Conservation (phyloP, 2,888 invertebrate species). For the Odontomyia ornata region DNA sequence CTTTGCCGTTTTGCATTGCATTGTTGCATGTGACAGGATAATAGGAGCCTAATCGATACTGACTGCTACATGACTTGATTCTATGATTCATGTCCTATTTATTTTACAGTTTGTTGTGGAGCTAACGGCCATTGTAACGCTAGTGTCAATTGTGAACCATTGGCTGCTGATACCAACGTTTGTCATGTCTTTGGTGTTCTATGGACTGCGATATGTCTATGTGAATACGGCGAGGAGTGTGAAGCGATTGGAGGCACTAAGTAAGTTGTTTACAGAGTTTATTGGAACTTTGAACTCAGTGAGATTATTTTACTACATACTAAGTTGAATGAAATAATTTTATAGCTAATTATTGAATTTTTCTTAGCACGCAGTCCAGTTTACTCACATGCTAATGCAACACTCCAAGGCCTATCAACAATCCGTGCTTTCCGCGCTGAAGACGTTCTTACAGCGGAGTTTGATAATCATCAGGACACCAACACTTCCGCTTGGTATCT, state of each 20-base stretch:
- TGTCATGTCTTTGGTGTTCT: slow-evolving; percentile 73
- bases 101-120: slow-evolving; percentile 73
- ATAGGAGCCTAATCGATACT: not conserved
- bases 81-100: slow-evolving; percentile 22
- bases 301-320: too few species aligned
- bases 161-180: slow-evolving; percentile 74
- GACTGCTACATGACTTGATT: not conserved
- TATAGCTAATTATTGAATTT: too few species aligned
- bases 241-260: slow-evolving; percentile 77
- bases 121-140: slow-evolving; percentile 76
- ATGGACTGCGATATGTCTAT: slow-evolving; percentile 75
- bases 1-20: too few species aligned
- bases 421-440: slow-evolving; percentile 75
- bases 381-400: slow-evolving; percentile 76
- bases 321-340: too few species aligned
- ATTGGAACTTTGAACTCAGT: too few species aligned
- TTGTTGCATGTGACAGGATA: not conserved
- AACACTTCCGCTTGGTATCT: slow-evolving; percentile 79
- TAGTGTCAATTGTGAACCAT: slow-evolving; percentile 76
- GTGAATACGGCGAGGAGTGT: slow-evolving; percentile 78
- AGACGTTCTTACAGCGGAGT: slow-evolving; percentile 68
- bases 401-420: slow-evolving; percentile 77
- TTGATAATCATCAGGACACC: slow-evolving; percentile 68
- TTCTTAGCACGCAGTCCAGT: slow-evolving; percentile 74
- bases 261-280: slow-evolving; percentile 65